Percentiles rank a stretch among this genome's conserved stretches.
These are phyloP conservation scores for Pecten maximus DNA, from an alignment of 2,888 invertebrate genomes.

Conservation along the genomic window DNA sequence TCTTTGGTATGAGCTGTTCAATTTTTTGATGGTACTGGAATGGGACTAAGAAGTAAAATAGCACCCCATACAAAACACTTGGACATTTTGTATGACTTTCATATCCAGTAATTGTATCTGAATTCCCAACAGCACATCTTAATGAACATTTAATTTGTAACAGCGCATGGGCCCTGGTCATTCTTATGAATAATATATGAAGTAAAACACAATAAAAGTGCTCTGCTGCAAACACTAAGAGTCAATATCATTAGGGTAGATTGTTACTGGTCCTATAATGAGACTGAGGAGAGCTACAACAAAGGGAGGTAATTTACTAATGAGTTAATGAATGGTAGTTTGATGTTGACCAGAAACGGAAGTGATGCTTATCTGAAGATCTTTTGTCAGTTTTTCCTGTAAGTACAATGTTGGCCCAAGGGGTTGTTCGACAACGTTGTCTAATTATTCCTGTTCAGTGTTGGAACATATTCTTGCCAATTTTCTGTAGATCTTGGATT, in stretches of 20 bases:
- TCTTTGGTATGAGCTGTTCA: too few species aligned
- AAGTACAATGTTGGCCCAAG: not conserved
- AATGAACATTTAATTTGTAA: conserved; percentile 26
- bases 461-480: not conserved
- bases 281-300: not conserved
- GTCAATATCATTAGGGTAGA: conserved; percentile 2
- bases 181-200: conserved; percentile 2
- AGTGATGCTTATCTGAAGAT: not conserved
- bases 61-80: not conserved
- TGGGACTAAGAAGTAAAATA: not conserved
- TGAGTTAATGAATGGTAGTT: not conserved
- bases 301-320: conserved; percentile 35
- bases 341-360: not conserved
- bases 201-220: not conserved
- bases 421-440: not conserved
- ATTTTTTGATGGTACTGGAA: not conserved
- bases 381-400: not conserved
- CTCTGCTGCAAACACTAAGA: not conserved
- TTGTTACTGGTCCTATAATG: not conserved
- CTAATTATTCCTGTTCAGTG: not conserved
- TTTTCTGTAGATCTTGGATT: not conserved
- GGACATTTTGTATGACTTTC: not conserved
- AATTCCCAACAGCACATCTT: not conserved
- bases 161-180: not conserved
- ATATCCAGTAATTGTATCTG: conserved; percentile 7